phyloP scores from a whole-genome alignment of 2,113 vertebrate species.

The Trochalopteron elliotii region DNA sequence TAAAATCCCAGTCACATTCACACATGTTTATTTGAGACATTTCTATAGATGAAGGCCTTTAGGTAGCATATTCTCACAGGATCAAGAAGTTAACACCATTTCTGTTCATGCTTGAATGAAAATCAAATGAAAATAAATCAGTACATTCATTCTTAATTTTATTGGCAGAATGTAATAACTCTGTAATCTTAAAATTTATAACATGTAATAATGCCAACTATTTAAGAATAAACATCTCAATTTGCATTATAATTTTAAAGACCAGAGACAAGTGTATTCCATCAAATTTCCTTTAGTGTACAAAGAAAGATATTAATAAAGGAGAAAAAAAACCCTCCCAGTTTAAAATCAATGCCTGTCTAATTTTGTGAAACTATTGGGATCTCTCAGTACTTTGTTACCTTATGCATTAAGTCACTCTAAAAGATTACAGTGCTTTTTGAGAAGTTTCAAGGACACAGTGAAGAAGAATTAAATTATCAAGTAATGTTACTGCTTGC shows the following conservation, averaged over 20 bases:
- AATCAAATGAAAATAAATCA: not conserved
- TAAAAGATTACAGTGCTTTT: constrained; percentile 44
- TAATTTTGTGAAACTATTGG: constrained; percentile 54
- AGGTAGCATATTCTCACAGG: not conserved
- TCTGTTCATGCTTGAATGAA: not conserved
- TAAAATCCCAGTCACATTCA: not conserved
- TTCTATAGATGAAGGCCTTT: not conserved
- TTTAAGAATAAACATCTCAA: constrained; percentile 31
- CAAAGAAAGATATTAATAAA: constrained; percentile 21
- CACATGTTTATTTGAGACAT: not conserved
- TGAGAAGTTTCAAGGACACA: constrained; percentile 71
- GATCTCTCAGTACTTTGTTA: constrained; percentile 6
- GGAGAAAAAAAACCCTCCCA: not conserved
- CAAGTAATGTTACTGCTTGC: constrained; percentile 47
- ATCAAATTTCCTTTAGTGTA: constrained; percentile 13
- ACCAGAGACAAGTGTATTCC: not conserved
- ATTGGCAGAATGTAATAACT: not conserved
- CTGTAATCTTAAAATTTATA: not conserved
- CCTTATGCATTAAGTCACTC: constrained; percentile 44
- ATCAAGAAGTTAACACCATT: not conserved
- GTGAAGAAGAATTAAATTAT: constrained; percentile 72
- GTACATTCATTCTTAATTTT: constrained; percentile 6
- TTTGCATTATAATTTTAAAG: not conserved
- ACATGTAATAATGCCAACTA: not conserved
- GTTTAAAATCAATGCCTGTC: constrained; percentile 34